Evolutionary conservation across 2,113 vertebrate species (phyloP).

Genomic region (Psittacus erithacus): DNA sequence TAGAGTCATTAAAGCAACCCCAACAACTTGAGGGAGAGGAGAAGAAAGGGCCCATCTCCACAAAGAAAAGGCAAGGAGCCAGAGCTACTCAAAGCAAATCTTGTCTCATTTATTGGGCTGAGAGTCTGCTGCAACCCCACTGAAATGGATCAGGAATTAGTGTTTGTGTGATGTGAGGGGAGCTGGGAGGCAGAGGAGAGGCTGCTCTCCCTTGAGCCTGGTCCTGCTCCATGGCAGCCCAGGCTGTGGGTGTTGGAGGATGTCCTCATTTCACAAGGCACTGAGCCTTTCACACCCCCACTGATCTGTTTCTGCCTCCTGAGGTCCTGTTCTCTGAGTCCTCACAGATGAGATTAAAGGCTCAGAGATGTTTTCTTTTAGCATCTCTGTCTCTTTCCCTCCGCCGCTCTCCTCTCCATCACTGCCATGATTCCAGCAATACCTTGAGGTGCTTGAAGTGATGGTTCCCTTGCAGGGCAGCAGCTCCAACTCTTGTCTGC

Average conservation of each 20-base stretch:
- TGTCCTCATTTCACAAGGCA: background rate
- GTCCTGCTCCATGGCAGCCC: background rate
- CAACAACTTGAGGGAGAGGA: background rate
- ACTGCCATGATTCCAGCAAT: background rate
- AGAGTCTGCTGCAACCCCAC: background rate
- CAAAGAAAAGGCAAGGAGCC: background rate
- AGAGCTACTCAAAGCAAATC: background rate
- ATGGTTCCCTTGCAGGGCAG: background rate
- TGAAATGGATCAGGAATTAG: background rate
- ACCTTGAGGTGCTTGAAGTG: background rate
- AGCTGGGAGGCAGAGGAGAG: background rate
- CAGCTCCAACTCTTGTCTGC: rapidly evolving
- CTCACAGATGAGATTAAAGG: background rate
- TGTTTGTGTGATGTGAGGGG: background rate
- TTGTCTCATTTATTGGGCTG: background rate
- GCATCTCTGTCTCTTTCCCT: background rate
- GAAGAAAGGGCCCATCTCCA: background rate
- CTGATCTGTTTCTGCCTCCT: background rate
- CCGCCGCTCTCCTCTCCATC: background rate
- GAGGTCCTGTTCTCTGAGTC: background rate
- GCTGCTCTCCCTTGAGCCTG: rapidly evolving
- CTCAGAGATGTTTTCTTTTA: background rate
- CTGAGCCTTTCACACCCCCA: background rate
- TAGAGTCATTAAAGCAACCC: background rate
- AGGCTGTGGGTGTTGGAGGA: rapidly evolving